Evolutionary conservation across 2,113 vertebrate species (phyloP).

Genomic region (Todiramphus chloris): DNA sequence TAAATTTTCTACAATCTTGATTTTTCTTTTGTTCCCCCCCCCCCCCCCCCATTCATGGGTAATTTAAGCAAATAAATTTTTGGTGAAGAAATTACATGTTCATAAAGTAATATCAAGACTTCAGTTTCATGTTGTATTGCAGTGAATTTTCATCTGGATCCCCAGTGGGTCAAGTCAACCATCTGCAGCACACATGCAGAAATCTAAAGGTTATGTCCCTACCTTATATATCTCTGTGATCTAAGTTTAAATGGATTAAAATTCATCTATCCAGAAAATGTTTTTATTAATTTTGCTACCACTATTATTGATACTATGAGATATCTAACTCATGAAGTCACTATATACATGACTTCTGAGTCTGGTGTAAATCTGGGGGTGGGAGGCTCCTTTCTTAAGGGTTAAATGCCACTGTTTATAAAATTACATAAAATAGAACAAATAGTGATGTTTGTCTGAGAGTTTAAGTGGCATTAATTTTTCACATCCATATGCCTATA

Average conservation of each 20-base stretch:
- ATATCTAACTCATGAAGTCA: neutral
- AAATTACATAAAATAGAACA: neutral
- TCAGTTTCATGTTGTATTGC: neutral
- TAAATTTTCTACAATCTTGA: neutral
- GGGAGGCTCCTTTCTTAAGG: neutral
- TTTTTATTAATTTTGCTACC: neutral
- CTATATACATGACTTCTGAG: neutral
- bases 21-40: too few relatives aligned
- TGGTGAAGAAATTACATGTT: neutral
- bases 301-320: neutral
- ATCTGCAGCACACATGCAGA: neutral
- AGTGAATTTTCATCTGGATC: neutral
- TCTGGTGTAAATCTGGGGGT: neutral
- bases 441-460: neutral
- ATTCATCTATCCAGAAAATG: neutral
- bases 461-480: neutral
- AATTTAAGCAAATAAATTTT: neutral
- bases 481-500: neutral
- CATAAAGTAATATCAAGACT: neutral
- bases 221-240: neutral
- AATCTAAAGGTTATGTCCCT: neutral
- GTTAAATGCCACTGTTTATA: neutral
- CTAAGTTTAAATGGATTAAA: neutral
- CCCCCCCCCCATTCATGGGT: too few relatives aligned
- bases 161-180: neutral